Evolutionary conservation across 2,888 invertebrate genomes (phyloP).

Genomic region (Aproaerema taeniolella): DNA sequence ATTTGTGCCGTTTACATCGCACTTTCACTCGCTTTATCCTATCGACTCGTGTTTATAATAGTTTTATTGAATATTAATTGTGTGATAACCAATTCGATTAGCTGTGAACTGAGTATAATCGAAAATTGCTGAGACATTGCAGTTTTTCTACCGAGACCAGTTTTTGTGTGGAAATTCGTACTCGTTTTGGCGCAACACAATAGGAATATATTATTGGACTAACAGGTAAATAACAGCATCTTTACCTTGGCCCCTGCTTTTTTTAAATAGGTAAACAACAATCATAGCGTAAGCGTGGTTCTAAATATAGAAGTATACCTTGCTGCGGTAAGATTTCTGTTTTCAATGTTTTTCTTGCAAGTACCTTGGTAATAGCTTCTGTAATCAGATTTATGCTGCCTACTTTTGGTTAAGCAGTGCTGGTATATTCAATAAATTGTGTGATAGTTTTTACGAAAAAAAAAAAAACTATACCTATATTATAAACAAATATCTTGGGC

Average conservation of each 20-base stretch:
- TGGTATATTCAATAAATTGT: too few species aligned
- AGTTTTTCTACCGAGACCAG: slow-evolving; percentile 44
- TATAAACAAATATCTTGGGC: too few species aligned
- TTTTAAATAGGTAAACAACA: not conserved
- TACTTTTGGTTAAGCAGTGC: too few species aligned
- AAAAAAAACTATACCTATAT: too few species aligned
- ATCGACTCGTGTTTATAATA: slow-evolving; percentile 34
- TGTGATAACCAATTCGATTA: slow-evolving; percentile 13
- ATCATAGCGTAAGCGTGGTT: slow-evolving; percentile 22
- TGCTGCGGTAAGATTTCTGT: too few species aligned
- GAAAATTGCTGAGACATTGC: slow-evolving; percentile 33
- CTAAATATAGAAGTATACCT: slow-evolving; percentile 49
- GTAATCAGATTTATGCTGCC: too few species aligned
- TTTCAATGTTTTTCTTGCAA: too few species aligned
- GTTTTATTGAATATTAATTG: slow-evolving; percentile 16
- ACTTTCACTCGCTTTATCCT: slow-evolving; percentile 47
- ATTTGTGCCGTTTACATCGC: slow-evolving; percentile 39
- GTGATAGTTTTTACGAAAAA: too few species aligned
- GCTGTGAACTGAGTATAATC: slow-evolving; percentile 18
- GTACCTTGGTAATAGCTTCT: too few species aligned
- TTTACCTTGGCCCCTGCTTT: not conserved
- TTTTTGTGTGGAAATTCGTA: slow-evolving; percentile 45
- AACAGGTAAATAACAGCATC: slow-evolving; percentile 41
- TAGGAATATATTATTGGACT: slow-evolving; percentile 29
- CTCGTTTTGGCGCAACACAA: slow-evolving; percentile 42